phyloP scores from a whole-genome alignment of 2,113 vertebrate species.

The Paratilapia polleni region DNA sequence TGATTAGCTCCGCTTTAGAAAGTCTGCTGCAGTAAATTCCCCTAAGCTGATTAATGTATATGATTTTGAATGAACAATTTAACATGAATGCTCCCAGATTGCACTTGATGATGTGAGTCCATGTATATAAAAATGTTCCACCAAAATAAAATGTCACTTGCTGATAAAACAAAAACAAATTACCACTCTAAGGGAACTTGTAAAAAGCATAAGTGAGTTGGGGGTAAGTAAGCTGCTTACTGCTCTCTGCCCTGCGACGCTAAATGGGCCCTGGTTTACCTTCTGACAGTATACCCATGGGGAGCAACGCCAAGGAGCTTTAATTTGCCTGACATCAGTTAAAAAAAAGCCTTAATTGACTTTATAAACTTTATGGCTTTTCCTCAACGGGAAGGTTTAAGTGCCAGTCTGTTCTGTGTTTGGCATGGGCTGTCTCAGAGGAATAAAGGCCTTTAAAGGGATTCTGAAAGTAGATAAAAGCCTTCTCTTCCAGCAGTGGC shows the following conservation, averaged over 20 bases:
- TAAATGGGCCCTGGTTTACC: slow-evolving; percentile 62
- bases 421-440: slow-evolving; percentile 45
- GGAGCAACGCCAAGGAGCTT: slow-evolving; percentile 56
- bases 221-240: slow-evolving; percentile 65
- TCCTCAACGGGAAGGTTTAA: slow-evolving; percentile 69
- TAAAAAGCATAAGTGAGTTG: slow-evolving; percentile 49
- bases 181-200: slow-evolving; percentile 14
- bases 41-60: neutral
- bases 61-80: neutral
- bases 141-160: slow-evolving; percentile 35
- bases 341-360: slow-evolving; percentile 72
- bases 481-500: slow-evolving; percentile 57
- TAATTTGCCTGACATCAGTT: slow-evolving; percentile 71
- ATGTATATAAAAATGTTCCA: slow-evolving; percentile 4
- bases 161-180: neutral
- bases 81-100: neutral
- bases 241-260: slow-evolving; percentile 45
- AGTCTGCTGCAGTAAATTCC: neutral
- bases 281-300: slow-evolving; percentile 60
- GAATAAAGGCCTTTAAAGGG: slow-evolving; percentile 68
- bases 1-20: neutral
- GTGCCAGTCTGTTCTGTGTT: slow-evolving; percentile 63
- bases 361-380: slow-evolving; percentile 73
- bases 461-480: slow-evolving; percentile 75
- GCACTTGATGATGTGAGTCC: neutral